Conservation (phyloP, 2,113 vertebrate genomes). For the Aspidoscelis tigris region DNA sequence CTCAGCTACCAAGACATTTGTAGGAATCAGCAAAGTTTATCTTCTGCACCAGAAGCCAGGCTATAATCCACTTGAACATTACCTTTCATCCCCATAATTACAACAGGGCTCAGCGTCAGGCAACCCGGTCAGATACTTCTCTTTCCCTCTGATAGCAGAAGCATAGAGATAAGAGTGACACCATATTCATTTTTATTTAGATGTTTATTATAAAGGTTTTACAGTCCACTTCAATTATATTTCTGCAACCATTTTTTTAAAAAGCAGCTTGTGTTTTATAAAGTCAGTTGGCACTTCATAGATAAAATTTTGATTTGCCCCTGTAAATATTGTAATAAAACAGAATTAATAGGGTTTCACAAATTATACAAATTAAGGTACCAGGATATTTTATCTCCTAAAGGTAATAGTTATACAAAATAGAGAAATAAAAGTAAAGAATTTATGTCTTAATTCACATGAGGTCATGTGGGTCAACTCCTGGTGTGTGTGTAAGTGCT, state of each 20-base stretch:
- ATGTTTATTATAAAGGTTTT: not conserved
- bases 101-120: not conserved
- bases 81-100: constrained; percentile 27
- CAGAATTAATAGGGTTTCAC: not conserved
- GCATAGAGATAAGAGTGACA: not conserved
- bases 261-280: not conserved
- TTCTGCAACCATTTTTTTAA: not conserved
- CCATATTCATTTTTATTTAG: not conserved
- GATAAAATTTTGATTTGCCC: not conserved
- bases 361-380: not conserved
- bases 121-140: not conserved
- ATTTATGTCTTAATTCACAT: not conserved
- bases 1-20: constrained; percentile 4
- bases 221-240: not conserved
- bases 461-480: no score
- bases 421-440: not conserved
- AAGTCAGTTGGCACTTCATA: not conserved
- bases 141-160: not conserved
- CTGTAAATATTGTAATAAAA: not conserved
- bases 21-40: constrained; percentile 5
- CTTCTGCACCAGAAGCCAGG: constrained; percentile 1
- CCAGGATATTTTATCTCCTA: not conserved
- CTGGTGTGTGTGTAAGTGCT: no score
- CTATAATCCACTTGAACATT: constrained; percentile 11
- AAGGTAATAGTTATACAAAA: not conserved